phyloP scores from a whole-genome alignment of 2,113 vertebrate genomes.

The Dascyllus trimaculatus region DNA sequence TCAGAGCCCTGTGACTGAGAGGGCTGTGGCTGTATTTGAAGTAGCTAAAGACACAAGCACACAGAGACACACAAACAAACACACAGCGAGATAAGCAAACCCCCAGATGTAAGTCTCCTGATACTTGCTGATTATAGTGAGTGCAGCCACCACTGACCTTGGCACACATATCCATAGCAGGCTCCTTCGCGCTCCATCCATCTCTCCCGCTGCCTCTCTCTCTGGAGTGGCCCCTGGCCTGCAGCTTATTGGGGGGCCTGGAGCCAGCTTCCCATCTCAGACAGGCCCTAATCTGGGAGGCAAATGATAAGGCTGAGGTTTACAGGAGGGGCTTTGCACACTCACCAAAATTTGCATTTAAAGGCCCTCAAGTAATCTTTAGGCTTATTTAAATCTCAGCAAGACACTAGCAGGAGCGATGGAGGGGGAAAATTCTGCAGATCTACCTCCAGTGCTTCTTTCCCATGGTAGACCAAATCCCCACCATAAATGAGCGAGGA shows the following conservation, averaged over 20 bases:
- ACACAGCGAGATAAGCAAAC: constrained; percentile 53
- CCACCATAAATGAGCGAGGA: constrained; percentile 68
- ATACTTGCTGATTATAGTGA: constrained; percentile 63
- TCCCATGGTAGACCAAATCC: constrained; percentile 82
- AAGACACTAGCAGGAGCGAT: constrained; percentile 76
- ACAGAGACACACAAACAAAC: constrained; percentile 42
- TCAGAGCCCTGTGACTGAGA: constrained; percentile 22
- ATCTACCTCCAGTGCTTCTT: constrained; percentile 78
- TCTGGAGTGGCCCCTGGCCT: constrained; percentile 76
- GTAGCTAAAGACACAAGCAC: constrained; percentile 16
- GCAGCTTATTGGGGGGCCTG: constrained; percentile 73
- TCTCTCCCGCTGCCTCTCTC: constrained; percentile 27
- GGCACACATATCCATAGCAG: constrained; percentile 52
- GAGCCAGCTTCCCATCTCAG: constrained; percentile 78
- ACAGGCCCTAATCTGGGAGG: constrained; percentile 82
- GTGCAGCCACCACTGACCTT: constrained; percentile 73
- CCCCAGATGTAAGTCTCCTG: constrained; percentile 59
- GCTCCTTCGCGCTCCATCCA: constrained; percentile 38
- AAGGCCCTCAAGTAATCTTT: constrained; percentile 85
- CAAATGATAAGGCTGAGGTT: constrained; percentile 83
- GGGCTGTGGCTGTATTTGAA: constrained; percentile 18
- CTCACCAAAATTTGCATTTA: constrained; percentile 84
- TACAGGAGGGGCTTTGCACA: constrained; percentile 80
- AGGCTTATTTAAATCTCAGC: constrained; percentile 86
- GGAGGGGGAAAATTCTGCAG: constrained; percentile 49